Evolutionary conservation across 2,797 vertebrate species (phyloP).

Genomic region (Tokudaia muenninki): DNA sequence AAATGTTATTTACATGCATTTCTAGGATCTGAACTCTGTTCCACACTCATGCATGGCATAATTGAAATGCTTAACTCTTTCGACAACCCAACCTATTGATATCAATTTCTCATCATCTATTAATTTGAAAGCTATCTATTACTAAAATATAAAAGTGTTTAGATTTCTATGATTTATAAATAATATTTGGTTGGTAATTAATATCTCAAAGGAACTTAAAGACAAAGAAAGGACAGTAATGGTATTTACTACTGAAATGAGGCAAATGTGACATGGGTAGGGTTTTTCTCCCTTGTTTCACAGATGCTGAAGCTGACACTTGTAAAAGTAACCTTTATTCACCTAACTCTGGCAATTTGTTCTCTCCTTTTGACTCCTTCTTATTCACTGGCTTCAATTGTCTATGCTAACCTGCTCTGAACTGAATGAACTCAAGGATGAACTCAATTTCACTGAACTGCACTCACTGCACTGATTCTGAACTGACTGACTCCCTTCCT

Average conservation of each 20-base stretch:
- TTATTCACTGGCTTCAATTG: neutral
- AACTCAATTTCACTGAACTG: neutral
- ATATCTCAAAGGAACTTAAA: neutral
- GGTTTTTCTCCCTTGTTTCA: neutral
- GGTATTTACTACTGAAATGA: neutral
- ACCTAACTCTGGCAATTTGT: neutral
- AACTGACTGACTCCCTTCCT: neutral
- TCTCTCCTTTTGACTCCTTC: neutral
- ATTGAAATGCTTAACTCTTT: neutral
- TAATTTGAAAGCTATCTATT: neutral
- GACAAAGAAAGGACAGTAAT: neutral
- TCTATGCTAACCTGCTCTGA: neutral
- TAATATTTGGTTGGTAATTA: neutral
- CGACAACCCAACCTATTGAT: neutral
- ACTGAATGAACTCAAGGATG: neutral
- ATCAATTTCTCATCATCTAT: conserved; percentile 69
- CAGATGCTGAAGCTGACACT: neutral
- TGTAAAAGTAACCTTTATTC: neutral
- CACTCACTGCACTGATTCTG: neutral
- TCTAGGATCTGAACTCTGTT: neutral
- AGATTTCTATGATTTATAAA: conserved; percentile 7
- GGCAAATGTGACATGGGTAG: neutral
- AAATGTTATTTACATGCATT: neutral
- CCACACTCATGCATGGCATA: neutral
- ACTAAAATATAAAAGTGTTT: neutral